Conservation (phyloP, 1,140 invertebrate genomes). For the Pachypsylla venusta region DNA sequence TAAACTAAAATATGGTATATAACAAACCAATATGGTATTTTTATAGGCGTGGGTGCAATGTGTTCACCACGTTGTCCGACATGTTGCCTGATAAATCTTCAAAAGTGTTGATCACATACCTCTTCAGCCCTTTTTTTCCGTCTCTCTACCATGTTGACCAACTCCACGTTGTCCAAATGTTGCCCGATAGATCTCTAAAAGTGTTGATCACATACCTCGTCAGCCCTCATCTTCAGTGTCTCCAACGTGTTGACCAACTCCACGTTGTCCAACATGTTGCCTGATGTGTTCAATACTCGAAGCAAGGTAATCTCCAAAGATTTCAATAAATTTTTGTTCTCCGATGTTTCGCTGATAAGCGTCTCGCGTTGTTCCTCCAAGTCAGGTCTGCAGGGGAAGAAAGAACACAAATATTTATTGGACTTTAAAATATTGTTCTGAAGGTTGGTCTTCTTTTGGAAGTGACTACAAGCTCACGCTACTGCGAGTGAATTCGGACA, state of each 20-base stretch:
- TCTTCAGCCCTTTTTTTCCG: conserved; percentile 69
- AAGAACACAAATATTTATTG: no score
- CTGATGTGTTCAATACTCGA: conserved; percentile 60
- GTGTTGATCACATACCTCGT: conserved; percentile 44
- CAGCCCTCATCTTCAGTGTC: conserved; percentile 69
- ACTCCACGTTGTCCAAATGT: conserved; percentile 78
- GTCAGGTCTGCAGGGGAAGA: conserved; percentile 37
- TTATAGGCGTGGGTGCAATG: no score
- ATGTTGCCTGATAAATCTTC: no score
- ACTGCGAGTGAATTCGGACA: no score
- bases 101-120: conserved; percentile 31
- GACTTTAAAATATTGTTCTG: no score
- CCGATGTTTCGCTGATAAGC: conserved; percentile 68
- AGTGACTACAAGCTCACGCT: no score
- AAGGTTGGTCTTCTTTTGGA: no score
- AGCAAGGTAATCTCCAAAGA: conserved; percentile 69
- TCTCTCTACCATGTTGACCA: conserved; percentile 72
- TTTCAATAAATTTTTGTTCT: conserved; percentile 66
- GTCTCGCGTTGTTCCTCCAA: conserved; percentile 71
- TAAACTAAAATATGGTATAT: no score
- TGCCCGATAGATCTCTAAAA: conserved; percentile 44
- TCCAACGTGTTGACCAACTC: conserved; percentile 74
- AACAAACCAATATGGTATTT: no score
- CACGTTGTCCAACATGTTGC: conserved; percentile 81
- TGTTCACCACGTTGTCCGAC: no score